Evolutionary conservation across 2,113 vertebrate genomes (phyloP).

Genomic region (Coturnix japonica): DNA sequence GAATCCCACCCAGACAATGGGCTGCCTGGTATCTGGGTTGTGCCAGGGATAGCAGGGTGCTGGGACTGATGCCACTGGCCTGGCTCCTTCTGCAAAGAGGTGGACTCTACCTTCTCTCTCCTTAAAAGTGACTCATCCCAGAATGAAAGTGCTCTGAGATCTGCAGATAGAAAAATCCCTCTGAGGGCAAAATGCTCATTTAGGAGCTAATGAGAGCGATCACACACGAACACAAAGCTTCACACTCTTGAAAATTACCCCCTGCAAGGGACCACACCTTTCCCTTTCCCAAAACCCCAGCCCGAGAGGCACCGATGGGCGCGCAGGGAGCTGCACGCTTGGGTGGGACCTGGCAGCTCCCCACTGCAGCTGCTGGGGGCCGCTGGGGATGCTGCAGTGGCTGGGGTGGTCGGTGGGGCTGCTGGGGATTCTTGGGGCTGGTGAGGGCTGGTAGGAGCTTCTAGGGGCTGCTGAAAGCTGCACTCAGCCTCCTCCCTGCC

Average conservation of each 20-base stretch:
- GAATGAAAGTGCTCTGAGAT: conserved; percentile 28
- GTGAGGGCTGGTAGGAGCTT: background rate
- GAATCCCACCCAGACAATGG: background rate
- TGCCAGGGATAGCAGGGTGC: background rate
- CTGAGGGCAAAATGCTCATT: background rate
- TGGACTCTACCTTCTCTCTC: background rate
- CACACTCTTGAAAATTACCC: background rate
- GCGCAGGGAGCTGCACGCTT: background rate
- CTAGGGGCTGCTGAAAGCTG: background rate
- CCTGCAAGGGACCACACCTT: background rate
- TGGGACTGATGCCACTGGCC: background rate
- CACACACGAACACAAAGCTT: background rate
- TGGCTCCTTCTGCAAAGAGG: background rate
- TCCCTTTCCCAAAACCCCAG: conserved; percentile 11
- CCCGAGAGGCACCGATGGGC: background rate
- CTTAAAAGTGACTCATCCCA: conserved; percentile 31
- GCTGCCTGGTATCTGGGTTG: background rate
- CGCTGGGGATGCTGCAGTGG: background rate
- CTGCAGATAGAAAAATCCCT: conserved; percentile 9
- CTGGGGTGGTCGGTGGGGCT: too few species aligned
- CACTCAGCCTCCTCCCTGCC: background rate
- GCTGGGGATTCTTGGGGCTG: too few species aligned
- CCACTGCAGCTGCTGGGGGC: background rate
- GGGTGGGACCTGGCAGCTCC: background rate
- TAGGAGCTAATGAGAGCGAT: background rate